Evolutionary conservation across 1,140 invertebrate species (phyloP).

Genomic region (Aphaenogaster floridana): DNA sequence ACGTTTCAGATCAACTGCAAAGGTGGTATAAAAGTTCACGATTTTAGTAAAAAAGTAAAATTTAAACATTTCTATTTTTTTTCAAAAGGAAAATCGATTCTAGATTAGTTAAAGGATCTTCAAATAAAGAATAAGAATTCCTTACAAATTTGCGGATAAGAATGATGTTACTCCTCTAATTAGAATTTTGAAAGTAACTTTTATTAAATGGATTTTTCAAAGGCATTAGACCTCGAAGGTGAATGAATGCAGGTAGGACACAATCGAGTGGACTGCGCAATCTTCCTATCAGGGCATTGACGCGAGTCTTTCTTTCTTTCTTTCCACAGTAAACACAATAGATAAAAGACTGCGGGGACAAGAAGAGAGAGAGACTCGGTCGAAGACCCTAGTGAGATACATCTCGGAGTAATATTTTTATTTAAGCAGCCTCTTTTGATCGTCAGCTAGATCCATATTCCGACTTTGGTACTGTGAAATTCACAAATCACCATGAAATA

Average conservation of each 20-base stretch:
- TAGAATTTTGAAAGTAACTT: slow-evolving; percentile 3
- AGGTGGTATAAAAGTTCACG: background rate
- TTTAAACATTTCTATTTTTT: background rate
- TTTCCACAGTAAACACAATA: slow-evolving; percentile 48
- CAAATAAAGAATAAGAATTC: background rate
- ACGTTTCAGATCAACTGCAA: background rate
- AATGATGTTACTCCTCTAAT: background rate
- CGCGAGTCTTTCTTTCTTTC: slow-evolving; percentile 43
- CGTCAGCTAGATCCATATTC: background rate
- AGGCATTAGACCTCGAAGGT: background rate
- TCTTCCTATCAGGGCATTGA: slow-evolving; percentile 49
- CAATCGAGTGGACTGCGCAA: slow-evolving; percentile 31
- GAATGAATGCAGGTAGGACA: slow-evolving; percentile 39
- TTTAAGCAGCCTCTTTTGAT: slow-evolving; percentile 5
- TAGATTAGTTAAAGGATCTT: background rate
- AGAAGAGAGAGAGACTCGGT: slow-evolving; percentile 32
- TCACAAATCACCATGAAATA: background rate
- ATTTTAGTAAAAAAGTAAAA: background rate
- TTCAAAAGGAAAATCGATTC: background rate
- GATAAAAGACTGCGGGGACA: slow-evolving; percentile 43
- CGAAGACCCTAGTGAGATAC: slow-evolving; percentile 45
- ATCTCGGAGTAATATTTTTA: slow-evolving; percentile 30
- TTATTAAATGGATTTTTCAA: background rate
- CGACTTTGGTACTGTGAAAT: background rate
- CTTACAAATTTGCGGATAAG: background rate